Percentiles rank a stretch among this genome's conserved stretches.
These are phyloP conservation scores for Acrobasis suavella DNA, from an alignment of 2,888 invertebrate species.

Conservation along the genomic window DNA sequence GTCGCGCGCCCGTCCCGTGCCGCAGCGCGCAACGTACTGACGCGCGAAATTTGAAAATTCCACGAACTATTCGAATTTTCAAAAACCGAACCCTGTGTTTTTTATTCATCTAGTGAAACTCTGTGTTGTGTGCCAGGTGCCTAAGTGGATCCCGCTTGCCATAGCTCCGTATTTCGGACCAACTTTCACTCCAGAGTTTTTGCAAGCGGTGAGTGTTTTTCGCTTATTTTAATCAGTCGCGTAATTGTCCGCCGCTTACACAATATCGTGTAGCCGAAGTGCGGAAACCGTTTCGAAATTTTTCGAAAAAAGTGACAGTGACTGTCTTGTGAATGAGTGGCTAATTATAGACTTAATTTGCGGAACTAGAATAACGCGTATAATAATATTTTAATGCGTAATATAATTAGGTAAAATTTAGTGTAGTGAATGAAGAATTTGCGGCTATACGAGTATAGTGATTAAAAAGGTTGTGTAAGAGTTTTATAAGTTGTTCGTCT, in stretches of 20 bases:
- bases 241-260: conserved; percentile 57
- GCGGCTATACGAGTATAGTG: conserved; percentile 21
- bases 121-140: conserved; percentile 66
- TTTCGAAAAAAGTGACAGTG: conserved; percentile 27
- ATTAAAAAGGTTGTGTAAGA: conserved; percentile 31
- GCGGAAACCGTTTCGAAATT: conserved; percentile 49
- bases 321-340: conserved; percentile 28
- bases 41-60: conserved; percentile 57
- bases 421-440: conserved; percentile 25
- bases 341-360: conserved; percentile 25
- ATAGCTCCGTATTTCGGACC: conserved; percentile 45
- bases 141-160: conserved; percentile 49
- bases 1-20: conserved; percentile 65
- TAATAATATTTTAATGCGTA: conserved; percentile 29
- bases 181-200: conserved; percentile 69
- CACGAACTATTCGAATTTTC: conserved; percentile 36
- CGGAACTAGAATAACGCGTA: conserved; percentile 37
- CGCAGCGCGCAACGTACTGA: conserved; percentile 50
- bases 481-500: conserved; percentile 25
- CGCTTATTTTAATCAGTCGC: conserved; percentile 65
- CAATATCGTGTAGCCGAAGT: conserved; percentile 53
- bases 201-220: conserved; percentile 73
- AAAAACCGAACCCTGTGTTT: conserved; percentile 55
- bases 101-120: conserved; percentile 51
- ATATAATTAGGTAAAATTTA: conserved; percentile 26